Base-by-base conservation (phyloP, 2,888 invertebrate species). In the Malthinus seriepunctatus region DNA sequence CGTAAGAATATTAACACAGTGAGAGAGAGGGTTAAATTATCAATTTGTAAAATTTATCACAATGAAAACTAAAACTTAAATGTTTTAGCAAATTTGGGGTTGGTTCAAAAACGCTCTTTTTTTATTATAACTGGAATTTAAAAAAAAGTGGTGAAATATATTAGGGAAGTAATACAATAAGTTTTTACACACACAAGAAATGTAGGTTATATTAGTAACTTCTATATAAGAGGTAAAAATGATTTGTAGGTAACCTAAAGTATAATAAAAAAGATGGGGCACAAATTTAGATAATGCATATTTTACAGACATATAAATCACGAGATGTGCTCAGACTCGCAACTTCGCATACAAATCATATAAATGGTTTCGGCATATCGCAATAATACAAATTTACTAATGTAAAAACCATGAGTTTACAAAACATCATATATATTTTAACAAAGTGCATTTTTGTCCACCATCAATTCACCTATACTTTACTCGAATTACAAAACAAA, bases 271-370 rank as follows among this genome's bases (percentile, higher is more conserved):
- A 76, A 77, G 76, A 77, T 73, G 70, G 73, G 76, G 72, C 76
- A 71, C 76, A 76, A 78, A 78, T 78, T 78, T 75, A 76, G 76
- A 76, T 77, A 78, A 77, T 78, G 77, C 76, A 77, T 77, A 77
- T 77, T 77, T 76, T 73, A 76, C 77, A 76, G 78, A 74, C 73
- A 66, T 66, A 74, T 76, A 75, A 74, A 76, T 76, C 76, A 76
- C 69, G 71, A 70, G 71, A 71, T 73, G 74, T 74, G 75, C 71
- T 70, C 65, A 66, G 74, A 71, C 71, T 73, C 68, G 73, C 73
- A 74, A 77, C 75, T 77, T 74, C 72, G 73, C 74, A 74, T 74
- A 70, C 70, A 72, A 73, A 71, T 72, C 69, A 69, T 66, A 67
- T 66, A 70, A 71, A 69, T 71, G 68, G 67, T 67, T 70, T 67